phyloP scores from a whole-genome alignment of 2,797 vertebrate species.

The Silurus aristotelis region DNA sequence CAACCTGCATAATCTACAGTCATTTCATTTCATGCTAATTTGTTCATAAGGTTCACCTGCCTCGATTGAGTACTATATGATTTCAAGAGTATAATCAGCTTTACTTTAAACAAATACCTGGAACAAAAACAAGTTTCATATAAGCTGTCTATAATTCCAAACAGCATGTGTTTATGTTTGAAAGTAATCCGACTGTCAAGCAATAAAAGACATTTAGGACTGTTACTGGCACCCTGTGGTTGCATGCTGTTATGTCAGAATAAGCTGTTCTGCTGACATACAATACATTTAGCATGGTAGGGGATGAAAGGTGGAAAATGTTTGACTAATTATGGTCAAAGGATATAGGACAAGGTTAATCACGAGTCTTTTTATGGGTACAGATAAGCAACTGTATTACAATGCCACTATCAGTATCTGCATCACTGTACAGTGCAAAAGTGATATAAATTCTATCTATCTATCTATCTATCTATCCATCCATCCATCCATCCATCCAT shows the following conservation, averaged over 20 bases:
- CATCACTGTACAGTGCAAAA: too few relatives aligned
- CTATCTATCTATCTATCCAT: too few relatives aligned
- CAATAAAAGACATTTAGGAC: background rate
- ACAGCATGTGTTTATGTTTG: background rate
- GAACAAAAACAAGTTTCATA: background rate
- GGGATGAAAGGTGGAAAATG: background rate
- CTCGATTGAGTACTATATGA: too few relatives aligned
- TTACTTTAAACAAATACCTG: background rate
- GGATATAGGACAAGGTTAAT: background rate
- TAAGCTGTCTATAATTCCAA: background rate
- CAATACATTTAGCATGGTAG: background rate
- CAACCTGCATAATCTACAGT: background rate
- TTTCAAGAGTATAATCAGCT: background rate
- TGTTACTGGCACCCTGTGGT: slow-evolving; percentile 19
- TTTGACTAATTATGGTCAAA: background rate
- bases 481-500: too few relatives aligned
- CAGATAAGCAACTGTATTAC: background rate
- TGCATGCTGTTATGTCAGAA: slow-evolving; percentile 7
- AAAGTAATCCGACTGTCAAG: background rate
- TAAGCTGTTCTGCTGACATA: background rate
- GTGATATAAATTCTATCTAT: background rate
- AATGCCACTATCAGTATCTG: background rate
- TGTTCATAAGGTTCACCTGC: background rate
- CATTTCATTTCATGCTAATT: background rate
- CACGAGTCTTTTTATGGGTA: background rate